These are phyloP conservation scores for Apodemia zela DNA, from an alignment of 2,888 invertebrate species.

Conservation along the genomic window DNA sequence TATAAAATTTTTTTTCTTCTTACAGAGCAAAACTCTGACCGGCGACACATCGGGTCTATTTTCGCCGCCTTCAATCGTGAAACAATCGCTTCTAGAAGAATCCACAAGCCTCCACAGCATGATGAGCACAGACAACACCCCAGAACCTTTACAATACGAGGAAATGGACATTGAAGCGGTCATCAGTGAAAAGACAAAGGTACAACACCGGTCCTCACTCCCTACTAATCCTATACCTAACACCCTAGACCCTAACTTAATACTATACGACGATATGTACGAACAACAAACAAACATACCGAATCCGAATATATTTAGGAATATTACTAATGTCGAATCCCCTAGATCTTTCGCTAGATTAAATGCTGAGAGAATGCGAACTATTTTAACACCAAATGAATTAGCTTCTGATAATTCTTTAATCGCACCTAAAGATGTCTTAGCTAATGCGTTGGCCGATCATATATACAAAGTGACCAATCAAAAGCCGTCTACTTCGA, in stretches of 20 bases:
- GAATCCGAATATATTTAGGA: constrained; percentile 48
- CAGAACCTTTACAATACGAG: constrained; percentile 54
- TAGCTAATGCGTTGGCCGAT: constrained; percentile 68
- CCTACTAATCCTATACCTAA: constrained; percentile 70
- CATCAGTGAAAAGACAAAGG: constrained; percentile 69
- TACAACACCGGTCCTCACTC: constrained; percentile 75
- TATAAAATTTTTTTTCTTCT: constrained; percentile 41
- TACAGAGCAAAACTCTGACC: constrained; percentile 91
- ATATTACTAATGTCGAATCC: constrained; percentile 63
- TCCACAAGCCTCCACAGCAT: constrained; percentile 82
- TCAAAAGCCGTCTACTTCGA: constrained; percentile 72
- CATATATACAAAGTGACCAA: constrained; percentile 78
- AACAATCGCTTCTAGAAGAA: constrained; percentile 87
- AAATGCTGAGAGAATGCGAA: constrained; percentile 67
- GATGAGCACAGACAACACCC: constrained; percentile 64
- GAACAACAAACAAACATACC: constrained; percentile 31
- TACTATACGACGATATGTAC: constrained; percentile 42
- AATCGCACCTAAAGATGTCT: constrained; percentile 68
- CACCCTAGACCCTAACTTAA: constrained; percentile 38
- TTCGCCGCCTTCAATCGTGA: constrained; percentile 93
- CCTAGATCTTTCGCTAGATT: constrained; percentile 63
- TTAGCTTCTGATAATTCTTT: constrained; percentile 52
- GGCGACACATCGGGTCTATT: constrained; percentile 89
- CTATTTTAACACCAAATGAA: constrained; percentile 57
- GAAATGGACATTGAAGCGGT: constrained; percentile 61